Percentiles rank a stretch among this genome's conserved stretches.
Evolutionary conservation across 2,888 invertebrate species (phyloP).

Genomic region (Hemicrepidius hirtus): DNA sequence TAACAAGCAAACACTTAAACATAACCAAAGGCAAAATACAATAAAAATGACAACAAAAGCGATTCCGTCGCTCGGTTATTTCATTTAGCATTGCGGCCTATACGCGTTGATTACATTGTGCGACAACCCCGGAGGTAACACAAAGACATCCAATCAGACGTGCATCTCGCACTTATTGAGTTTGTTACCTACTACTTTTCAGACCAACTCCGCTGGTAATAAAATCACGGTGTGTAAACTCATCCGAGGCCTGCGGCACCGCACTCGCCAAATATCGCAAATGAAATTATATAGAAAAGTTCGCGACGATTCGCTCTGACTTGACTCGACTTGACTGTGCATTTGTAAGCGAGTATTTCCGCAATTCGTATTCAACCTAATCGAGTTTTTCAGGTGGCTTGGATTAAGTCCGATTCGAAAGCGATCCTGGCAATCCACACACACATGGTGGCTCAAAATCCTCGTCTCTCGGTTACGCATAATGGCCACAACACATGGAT

Average conservation of each 20-base stretch:
- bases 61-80: slow-evolving; percentile 60
- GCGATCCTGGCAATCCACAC: slow-evolving; percentile 92
- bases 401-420: slow-evolving; percentile 94
- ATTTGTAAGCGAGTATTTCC: slow-evolving; percentile 60
- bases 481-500: slow-evolving; percentile 97
- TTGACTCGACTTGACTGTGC: slow-evolving; percentile 55
- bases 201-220: slow-evolving; percentile 67
- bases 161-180: slow-evolving; percentile 72
- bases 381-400: slow-evolving; percentile 83
- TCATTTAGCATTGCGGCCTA: slow-evolving; percentile 63
- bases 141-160: slow-evolving; percentile 72
- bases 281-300: slow-evolving; percentile 65
- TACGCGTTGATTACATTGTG: slow-evolving; percentile 71
- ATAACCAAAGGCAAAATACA: slow-evolving; percentile 43
- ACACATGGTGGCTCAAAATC: slow-evolving; percentile 92
- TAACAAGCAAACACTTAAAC: slow-evolving; percentile 26
- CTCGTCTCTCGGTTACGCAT: slow-evolving; percentile 89
- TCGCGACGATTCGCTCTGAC: slow-evolving; percentile 49
- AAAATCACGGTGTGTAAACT: slow-evolving; percentile 68
- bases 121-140: slow-evolving; percentile 69
- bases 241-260: slow-evolving; percentile 60
- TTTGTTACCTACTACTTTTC: slow-evolving; percentile 69
- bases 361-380: slow-evolving; percentile 55
- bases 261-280: slow-evolving; percentile 64
- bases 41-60: slow-evolving; percentile 57